phyloP scores from a whole-genome alignment of 2,797 vertebrate species.

The Alca torda region DNA sequence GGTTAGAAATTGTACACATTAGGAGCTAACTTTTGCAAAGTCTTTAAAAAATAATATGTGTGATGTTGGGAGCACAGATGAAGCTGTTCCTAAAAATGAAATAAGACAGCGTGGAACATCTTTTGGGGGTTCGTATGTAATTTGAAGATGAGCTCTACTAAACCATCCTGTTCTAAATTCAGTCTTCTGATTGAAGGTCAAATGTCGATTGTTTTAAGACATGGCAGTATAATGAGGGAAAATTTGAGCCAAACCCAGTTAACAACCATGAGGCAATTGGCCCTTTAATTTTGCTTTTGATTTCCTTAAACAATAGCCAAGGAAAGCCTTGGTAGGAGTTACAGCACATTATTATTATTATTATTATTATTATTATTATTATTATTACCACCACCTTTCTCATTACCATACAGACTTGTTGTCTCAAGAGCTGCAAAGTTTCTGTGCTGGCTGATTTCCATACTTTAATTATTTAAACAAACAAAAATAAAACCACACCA shows the following conservation, averaged over 20 bases:
- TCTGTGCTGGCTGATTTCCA: background rate
- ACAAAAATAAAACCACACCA: background rate
- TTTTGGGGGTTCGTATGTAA: background rate
- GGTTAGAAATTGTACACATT: background rate
- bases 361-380: background rate
- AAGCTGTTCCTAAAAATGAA: background rate
- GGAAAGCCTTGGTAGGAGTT: background rate
- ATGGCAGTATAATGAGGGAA: background rate
- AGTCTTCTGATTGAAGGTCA: background rate
- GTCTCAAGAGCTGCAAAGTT: background rate
- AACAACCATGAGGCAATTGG: background rate
- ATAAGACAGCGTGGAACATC: background rate
- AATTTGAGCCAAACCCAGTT: background rate
- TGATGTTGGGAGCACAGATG: background rate
- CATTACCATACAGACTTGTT: background rate
- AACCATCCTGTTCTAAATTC: background rate
- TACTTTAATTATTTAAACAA: background rate
- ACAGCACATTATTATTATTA: background rate
- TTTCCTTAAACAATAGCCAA: background rate
- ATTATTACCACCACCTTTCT: background rate
- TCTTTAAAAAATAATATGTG: background rate
- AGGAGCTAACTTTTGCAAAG: background rate
- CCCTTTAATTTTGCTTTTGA: slow-evolving; percentile 8
- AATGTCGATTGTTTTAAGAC: background rate
- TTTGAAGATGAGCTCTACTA: background rate